Percentiles rank a stretch among this genome's conserved stretches.
Conservation (phyloP, 2,113 vertebrate genomes). For the Triplophysa siluroides region DNA sequence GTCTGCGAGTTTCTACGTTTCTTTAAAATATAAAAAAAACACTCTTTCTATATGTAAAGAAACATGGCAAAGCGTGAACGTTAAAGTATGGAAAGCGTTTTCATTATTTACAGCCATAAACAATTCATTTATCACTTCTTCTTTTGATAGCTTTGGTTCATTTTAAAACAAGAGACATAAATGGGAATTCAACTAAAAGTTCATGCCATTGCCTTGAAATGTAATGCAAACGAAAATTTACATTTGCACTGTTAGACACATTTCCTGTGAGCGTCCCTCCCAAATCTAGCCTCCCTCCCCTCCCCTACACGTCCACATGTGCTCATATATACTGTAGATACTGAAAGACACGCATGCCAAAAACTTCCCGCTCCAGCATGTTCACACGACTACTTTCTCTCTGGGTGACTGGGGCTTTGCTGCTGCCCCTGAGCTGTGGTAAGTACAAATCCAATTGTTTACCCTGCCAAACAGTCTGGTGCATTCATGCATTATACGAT, state of each 20-base stretch:
- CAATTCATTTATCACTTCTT: neutral
- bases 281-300: slow-evolving; percentile 2
- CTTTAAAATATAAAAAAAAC: neutral
- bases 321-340: slow-evolving; percentile 5
- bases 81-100: neutral
- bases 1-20: neutral
- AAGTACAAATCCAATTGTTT: slow-evolving; percentile 41
- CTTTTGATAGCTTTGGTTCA: too few species aligned
- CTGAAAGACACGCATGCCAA: slow-evolving; percentile 8
- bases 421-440: slow-evolving; percentile 52
- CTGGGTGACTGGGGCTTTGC: slow-evolving; percentile 45
- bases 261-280: slow-evolving; percentile 25
- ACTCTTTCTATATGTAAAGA: neutral
- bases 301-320: neutral
- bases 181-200: neutral
- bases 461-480: neutral
- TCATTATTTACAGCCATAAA: neutral
- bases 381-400: slow-evolving; percentile 47
- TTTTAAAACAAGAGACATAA: neutral
- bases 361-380: slow-evolving; percentile 49
- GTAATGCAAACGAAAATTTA: neutral
- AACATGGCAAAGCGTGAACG: neutral
- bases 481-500: neutral
- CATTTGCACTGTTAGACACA: neutral
- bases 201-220: neutral